Conservation (phyloP, 2,888 invertebrate genomes). For the Piscicola geometra region DNA sequence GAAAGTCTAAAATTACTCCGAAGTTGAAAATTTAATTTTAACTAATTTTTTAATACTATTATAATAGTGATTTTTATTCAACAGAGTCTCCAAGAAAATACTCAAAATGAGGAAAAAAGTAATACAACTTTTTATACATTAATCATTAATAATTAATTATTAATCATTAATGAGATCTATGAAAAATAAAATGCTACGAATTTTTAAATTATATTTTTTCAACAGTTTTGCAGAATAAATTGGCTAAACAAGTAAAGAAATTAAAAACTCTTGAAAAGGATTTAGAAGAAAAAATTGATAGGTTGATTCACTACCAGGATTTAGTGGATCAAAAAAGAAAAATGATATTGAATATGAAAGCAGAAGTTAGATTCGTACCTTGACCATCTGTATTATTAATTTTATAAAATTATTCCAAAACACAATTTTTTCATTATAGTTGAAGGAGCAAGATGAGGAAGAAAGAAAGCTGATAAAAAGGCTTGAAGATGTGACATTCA, state of each 20-base stretch:
- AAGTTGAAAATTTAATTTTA: too few species aligned
- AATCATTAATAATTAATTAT: too few species aligned
- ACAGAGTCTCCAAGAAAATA: too few species aligned
- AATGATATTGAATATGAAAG: not conserved
- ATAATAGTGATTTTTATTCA: too few species aligned
- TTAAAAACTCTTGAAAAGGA: not conserved
- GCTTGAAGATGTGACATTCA: not conserved
- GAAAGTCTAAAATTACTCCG: too few species aligned
- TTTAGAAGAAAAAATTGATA: slow-evolving; percentile 3
- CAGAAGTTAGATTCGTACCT: not conserved
- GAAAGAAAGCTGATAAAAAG: not conserved
- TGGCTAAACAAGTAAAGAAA: not conserved
- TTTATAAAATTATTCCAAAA: not conserved
- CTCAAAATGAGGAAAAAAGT: too few species aligned
- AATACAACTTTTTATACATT: too few species aligned
- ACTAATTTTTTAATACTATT: too few species aligned
- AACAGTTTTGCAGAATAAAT: not conserved
- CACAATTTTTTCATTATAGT: not conserved
- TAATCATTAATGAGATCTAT: too few species aligned
- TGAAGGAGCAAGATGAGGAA: not conserved
- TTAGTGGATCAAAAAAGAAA: not conserved
- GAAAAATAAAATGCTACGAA: too few species aligned
- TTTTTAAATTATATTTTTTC: too few species aligned
- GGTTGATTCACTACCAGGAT: not conserved
- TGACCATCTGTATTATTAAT: too few species aligned